Base-by-base conservation (phyloP, 2,888 invertebrate species). In the Anthrax anthrax region DNA sequence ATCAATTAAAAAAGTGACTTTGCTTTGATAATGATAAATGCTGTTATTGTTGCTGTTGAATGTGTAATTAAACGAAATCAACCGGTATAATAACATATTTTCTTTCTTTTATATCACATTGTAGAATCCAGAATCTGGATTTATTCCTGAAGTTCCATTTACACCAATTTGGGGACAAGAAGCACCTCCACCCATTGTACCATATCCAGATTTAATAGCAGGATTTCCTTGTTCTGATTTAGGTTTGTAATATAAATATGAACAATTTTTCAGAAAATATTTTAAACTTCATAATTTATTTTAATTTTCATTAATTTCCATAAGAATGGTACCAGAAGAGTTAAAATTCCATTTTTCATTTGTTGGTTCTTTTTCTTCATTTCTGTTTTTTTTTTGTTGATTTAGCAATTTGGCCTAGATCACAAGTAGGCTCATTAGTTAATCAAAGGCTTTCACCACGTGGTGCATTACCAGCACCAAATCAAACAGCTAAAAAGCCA, bases 181-280 rank as follows among this genome's bases (percentile, higher is more conserved):
- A 10, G 75, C 79, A 16, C 72, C 76, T 5, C 76, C 78, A 43
- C 73, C 75, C 2, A 65, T 75, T 44, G 69, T 72, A 10, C 73
- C 73, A 29, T 83, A 82, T 57, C 81, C 82, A 4, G 82, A 83
- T 57, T 75, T 83, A 56, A 74, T 84, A 59, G 77, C 79, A 12
- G 76, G 76, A 18, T 83, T 81, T 61, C 81, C 80, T 44, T 77
- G 77, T 43, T 72, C 79, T 13, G 82, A 82, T 62, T 64, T 76
- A 55, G 73, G 75, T 75, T 60, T 63, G 60, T 48, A 29, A 18
- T n/a, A n/a, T n/a, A n/a, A n/a, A n/a, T n/a, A n/a, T n/a, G n/a
- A n/a, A n/a, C n/a, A n/a, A n/a, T n/a, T n/a, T n/a, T n/a, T n/a
- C n/a, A n/a, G n/a, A n/a, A n/a, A n/a, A n/a, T n/a, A n/a, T n/a